A percentile compares a stretch with the other conserved stretches of the same genome.
Conservation (phyloP, 2,113 vertebrate genomes). For the Bubo blakistoni region DNA sequence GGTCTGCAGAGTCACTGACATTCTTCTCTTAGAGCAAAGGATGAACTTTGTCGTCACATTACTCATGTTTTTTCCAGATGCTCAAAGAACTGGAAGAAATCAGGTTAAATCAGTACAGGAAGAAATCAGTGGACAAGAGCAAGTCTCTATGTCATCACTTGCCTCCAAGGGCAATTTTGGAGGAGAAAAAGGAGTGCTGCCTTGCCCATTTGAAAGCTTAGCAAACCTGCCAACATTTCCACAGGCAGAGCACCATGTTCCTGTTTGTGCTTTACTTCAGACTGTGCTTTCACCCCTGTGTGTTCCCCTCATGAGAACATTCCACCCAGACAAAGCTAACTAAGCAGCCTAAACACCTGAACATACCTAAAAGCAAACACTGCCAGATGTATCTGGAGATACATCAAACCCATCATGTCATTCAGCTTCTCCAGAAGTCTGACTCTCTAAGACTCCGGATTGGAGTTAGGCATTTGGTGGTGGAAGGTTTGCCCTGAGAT, state of each 20-base stretch:
- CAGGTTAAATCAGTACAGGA: background rate
- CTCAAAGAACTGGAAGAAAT: background rate
- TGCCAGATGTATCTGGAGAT: background rate
- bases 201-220: background rate
- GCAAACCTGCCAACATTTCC: background rate
- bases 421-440: background rate
- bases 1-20: background rate
- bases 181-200: background rate
- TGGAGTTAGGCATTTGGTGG: background rate
- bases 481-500: background rate
- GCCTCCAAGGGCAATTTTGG: background rate
- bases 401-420: background rate
- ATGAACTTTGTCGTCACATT: constrained; percentile 14
- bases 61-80: background rate
- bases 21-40: constrained; percentile 9
- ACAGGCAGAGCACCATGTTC: background rate
- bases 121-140: constrained; percentile 18
- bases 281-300: background rate
- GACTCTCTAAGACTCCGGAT: background rate
- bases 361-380: background rate
- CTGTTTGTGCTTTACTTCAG: background rate
- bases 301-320: background rate
- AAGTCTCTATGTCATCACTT: background rate
- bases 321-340: background rate
- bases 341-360: background rate